Percentiles rank a stretch among this genome's conserved stretches.
These are phyloP conservation scores for Scaptomyza montana DNA, from an alignment of 1,140 invertebrate genomes.

Conservation along the genomic window DNA sequence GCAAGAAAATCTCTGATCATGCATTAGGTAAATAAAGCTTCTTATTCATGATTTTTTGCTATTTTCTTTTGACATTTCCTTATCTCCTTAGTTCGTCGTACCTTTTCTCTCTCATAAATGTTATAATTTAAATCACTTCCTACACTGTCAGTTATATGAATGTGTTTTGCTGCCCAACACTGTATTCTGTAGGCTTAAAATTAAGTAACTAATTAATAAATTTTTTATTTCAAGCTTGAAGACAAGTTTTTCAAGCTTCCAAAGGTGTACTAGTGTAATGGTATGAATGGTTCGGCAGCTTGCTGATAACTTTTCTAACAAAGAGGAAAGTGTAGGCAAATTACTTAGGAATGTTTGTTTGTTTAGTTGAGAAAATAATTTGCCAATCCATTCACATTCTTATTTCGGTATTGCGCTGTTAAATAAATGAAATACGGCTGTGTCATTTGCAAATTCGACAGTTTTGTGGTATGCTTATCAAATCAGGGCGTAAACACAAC, in stretches of 20 bases:
- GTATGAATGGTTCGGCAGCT: not conserved
- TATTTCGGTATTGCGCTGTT: slow-evolving; percentile 32
- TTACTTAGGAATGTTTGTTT: slow-evolving; percentile 31
- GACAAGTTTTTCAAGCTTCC: too few species aligned
- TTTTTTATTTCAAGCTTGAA: too few species aligned
- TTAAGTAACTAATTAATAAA: too few species aligned
- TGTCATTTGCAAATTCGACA: slow-evolving; percentile 65
- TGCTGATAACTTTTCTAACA: not conserved
- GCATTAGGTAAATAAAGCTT: not conserved
- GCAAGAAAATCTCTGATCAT: not conserved
- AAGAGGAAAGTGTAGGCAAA: slow-evolving; percentile 5
- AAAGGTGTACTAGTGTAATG: too few species aligned
- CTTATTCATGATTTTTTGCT: too few species aligned
- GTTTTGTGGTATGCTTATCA: slow-evolving; percentile 60
- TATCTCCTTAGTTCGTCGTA: not conserved
- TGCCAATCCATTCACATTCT: not conserved
- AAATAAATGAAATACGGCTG: slow-evolving; percentile 21
- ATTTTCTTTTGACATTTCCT: not conserved
- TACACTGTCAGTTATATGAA: too few species aligned
- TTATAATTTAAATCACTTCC: too few species aligned
- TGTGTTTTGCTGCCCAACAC: too few species aligned
- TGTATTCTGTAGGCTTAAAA: too few species aligned
- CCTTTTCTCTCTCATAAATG: too few species aligned
- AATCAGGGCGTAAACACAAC: slow-evolving; percentile 55
- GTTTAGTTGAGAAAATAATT: slow-evolving; percentile 34